A percentile compares a stretch with the other conserved stretches of the same genome.
Evolutionary conservation across 1,140 invertebrate species (phyloP).

Genomic region (Papilio glaucus): DNA sequence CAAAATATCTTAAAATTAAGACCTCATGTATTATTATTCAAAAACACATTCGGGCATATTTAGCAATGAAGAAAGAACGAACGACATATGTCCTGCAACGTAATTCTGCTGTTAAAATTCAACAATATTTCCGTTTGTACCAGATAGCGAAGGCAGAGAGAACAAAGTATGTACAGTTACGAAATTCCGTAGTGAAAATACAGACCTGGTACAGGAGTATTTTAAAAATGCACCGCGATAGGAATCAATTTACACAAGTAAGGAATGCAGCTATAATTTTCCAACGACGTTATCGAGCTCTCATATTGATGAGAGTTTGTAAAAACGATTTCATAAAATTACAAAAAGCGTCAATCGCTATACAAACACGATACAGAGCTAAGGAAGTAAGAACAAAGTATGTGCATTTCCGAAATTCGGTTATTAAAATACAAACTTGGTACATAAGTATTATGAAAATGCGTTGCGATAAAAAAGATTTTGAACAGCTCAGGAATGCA

Average conservation of each 20-base stretch:
- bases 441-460: conserved; percentile 58
- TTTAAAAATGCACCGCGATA: conserved; percentile 53
- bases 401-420: conserved; percentile 48
- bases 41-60: conserved; percentile 68
- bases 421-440: conserved; percentile 53
- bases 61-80: conserved; percentile 65
- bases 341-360: conserved; percentile 50
- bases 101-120: conserved; percentile 56
- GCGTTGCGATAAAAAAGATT: conserved; percentile 51
- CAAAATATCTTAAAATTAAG: conserved; percentile 53
- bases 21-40: conserved; percentile 56
- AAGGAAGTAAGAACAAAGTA: conserved; percentile 51
- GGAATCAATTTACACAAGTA: conserved; percentile 50
- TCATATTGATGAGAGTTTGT: conserved; percentile 51
- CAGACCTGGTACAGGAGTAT: conserved; percentile 61
- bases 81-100: conserved; percentile 67
- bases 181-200: conserved; percentile 50
- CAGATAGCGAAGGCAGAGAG: conserved; percentile 50
- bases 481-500: conserved; percentile 53
- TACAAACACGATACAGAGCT: conserved; percentile 70
- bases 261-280: conserved; percentile 55
- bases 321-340: conserved; percentile 56
- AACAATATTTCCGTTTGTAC: conserved; percentile 58
- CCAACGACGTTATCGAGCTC: conserved; percentile 67
- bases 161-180: conserved; percentile 50